Base-by-base conservation (phyloP, 2,113 vertebrate species). In the Phainopepla nitens region DNA sequence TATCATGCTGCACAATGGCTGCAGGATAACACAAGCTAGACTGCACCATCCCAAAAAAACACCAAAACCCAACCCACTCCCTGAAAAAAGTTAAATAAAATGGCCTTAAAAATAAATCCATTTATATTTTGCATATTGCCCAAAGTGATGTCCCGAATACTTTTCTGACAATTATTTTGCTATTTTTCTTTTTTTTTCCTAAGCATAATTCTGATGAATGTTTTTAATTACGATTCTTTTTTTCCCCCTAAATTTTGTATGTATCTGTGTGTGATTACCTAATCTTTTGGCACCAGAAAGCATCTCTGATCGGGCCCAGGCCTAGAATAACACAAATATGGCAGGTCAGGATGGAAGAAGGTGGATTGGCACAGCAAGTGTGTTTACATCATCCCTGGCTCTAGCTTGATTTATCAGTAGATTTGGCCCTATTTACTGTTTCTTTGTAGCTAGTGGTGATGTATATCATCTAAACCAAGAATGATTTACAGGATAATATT, bases 371-470 rank as follows among this genome's bases (percentile, higher is more conserved):
- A 90, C 14, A 73, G 36, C 49, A 78, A 70, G 18, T 5, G 16
- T 76, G 69, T 93, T 96, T 92, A 87, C 80, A 68, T 96, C 82
- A 95, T 79, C 45, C 31, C 64, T 90, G 92, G 76, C 88, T 92
- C 50, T 77, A 71, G 29, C 44, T 78, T 8, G 2, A 31, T 83
- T 95, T 90, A 75, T 93, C 82, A 64, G 58, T 88, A 89, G 60
- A 64, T 89, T 94, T 96, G 90, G 90, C 79, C 56, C 31, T 68
- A 7, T 96, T 80, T 86, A 49, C 31, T 81, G 23, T 95, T 82
- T 88, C 49, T 79, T 88, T 93, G 53, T 62, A 72, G 66, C 42
- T 90, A 62, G 31, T 81, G 44, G 12, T 83, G 72, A 90, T 83
- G 58, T 88, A 68, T 45, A 42, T 88, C 2, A 16, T 70, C 68